Conservation (phyloP, 2,888 invertebrate species). For the Hipparchia semele region DNA sequence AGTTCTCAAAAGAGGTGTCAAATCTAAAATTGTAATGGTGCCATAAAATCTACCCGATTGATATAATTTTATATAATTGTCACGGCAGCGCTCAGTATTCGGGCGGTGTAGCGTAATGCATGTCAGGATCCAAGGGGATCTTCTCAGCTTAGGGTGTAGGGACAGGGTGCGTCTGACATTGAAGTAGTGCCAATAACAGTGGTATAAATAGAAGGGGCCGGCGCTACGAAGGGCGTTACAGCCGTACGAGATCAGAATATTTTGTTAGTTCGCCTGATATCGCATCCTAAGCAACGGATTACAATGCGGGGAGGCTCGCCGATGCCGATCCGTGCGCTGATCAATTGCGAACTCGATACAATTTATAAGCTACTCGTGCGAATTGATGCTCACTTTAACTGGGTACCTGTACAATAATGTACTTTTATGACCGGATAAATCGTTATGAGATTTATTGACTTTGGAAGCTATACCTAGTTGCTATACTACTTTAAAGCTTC, state of each 20-base stretch:
- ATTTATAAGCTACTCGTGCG: conserved; percentile 61
- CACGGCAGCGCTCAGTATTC: conserved; percentile 64
- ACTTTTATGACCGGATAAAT: conserved; percentile 28
- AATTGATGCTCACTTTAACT: conserved; percentile 41
- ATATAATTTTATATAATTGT: conserved; percentile 73
- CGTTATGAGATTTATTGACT: conserved; percentile 3
- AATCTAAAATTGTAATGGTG: conserved; percentile 72
- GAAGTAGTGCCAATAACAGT: conserved; percentile 84
- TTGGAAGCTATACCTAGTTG: not conserved
- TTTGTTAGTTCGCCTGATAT: conserved; percentile 67
- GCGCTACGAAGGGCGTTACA: conserved; percentile 75
- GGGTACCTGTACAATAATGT: conserved; percentile 32
- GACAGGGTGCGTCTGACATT: conserved; percentile 83
- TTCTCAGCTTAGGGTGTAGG: conserved; percentile 66
- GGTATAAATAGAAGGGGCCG: conserved; percentile 82
- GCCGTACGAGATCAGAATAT: conserved; percentile 81
- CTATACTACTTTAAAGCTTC: no score
- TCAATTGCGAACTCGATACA: conserved; percentile 67
- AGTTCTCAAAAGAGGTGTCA: conserved; percentile 53
- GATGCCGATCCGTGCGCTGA: conserved; percentile 65
- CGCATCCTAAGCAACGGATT: conserved; percentile 78
- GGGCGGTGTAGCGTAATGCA: conserved; percentile 76
- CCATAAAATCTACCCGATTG: conserved; percentile 76
- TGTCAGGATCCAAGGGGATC: conserved; percentile 66
- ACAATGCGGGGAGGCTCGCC: conserved; percentile 75